A percentile compares a stretch with the other conserved stretches of the same genome.
Conservation (phyloP, 2,113 vertebrate genomes). For the Morone chrysops region DNA sequence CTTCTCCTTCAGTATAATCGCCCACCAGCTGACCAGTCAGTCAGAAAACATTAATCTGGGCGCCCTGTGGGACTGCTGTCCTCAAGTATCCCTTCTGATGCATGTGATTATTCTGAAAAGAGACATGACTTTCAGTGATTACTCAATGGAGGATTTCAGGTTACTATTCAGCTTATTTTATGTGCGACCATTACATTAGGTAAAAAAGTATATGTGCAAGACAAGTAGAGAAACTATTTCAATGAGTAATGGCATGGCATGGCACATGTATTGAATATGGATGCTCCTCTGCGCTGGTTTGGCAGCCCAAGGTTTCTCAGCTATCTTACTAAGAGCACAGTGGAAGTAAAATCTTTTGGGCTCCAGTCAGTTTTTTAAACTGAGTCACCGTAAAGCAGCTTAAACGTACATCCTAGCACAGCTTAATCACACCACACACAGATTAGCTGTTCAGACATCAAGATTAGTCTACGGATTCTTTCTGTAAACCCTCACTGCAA, state of each 20-base stretch:
- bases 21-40: constrained; percentile 40
- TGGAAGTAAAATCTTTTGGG: not conserved
- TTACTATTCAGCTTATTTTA: not conserved
- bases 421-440: constrained; percentile 43
- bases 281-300: constrained; percentile 1
- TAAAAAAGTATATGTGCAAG: not conserved
- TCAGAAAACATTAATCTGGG: constrained; percentile 41
- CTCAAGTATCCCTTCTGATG: constrained; percentile 29
- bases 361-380: constrained; percentile 15
- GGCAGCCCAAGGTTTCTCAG: not conserved
- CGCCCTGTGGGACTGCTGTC: not conserved
- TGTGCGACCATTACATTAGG: not conserved
- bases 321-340: not conserved
- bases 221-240: not conserved
- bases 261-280: not conserved
- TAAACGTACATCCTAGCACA: constrained; percentile 47
- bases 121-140: not conserved
- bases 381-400: constrained; percentile 51
- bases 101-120: constrained; percentile 16
- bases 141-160: not conserved
- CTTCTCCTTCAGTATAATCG: constrained; percentile 12
- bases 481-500: constrained; percentile 29
- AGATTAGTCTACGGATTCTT: constrained; percentile 9
- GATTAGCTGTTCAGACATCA: constrained; percentile 48
- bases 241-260: not conserved